Conservation (phyloP, 1,140 invertebrate species). For the Temnothorax curvispinosus region DNA sequence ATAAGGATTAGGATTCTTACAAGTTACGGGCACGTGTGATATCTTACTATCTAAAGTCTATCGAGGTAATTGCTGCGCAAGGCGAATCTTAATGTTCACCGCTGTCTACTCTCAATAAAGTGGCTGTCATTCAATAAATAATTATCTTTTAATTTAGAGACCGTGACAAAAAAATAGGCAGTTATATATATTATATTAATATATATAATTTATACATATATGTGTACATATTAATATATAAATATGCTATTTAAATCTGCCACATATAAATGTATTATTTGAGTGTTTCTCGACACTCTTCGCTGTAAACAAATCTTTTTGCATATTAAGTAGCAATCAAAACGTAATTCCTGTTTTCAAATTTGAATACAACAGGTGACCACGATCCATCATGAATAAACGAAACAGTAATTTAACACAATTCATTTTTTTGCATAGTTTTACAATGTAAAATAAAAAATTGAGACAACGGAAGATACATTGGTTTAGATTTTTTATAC, state of each 20-base stretch:
- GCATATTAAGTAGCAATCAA: conserved; percentile 4
- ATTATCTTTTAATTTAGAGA: not conserved
- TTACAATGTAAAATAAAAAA: not conserved
- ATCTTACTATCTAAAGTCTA: conserved; percentile 56
- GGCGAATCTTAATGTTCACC: conserved; percentile 59
- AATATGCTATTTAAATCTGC: not conserved
- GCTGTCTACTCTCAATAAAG: conserved; percentile 63
- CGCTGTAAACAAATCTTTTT: not conserved
- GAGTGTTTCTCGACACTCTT: not conserved
- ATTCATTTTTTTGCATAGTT: not conserved
- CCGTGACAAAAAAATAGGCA: not conserved
- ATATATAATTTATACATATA: not conserved
- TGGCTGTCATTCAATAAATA: conserved; percentile 58
- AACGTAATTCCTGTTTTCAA: not conserved
- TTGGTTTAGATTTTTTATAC: not conserved
- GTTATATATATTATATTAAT: not conserved
- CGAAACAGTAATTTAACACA: not conserved
- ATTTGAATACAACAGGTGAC: not conserved
- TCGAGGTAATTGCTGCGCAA: conserved; percentile 49
- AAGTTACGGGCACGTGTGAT: conserved; percentile 57
- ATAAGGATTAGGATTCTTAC: conserved; percentile 49
- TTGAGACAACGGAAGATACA: not conserved
- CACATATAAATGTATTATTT: not conserved
- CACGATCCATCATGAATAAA: not conserved
- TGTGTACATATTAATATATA: not conserved